Percentiles rank a stretch among this genome's conserved stretches.
Conservation (phyloP, 2,888 invertebrate species). For the Pristionchus arcanus region DNA sequence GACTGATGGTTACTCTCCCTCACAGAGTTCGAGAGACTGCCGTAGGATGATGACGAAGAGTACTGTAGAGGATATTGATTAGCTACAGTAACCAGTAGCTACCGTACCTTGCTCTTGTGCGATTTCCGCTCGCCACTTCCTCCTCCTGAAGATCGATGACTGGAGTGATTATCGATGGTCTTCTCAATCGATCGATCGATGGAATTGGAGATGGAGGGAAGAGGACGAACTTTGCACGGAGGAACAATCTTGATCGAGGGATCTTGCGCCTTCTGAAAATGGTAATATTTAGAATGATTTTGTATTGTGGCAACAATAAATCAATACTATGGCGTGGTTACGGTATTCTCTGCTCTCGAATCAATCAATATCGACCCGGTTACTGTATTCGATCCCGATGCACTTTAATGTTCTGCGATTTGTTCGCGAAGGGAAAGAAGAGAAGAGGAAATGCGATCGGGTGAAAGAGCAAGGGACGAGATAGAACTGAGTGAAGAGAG, state of each 20-base stretch:
- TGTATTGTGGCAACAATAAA: background rate
- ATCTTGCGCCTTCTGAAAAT: constrained; percentile 66
- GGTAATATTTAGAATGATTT: background rate
- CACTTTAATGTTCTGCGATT: constrained; percentile 36
- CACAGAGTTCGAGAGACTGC: background rate
- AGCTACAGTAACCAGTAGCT: background rate
- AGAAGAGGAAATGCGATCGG: background rate
- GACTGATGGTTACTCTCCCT: constrained; percentile 14
- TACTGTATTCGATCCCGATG: background rate
- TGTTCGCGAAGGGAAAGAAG: constrained; percentile 21
- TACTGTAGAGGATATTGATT: constrained; percentile 17
- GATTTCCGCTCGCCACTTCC: background rate
- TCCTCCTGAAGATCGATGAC: constrained; percentile 2
- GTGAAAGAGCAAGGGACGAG: constrained; percentile 22
- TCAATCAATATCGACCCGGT: background rate
- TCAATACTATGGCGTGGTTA: background rate
- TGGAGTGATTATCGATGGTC: constrained; percentile 34
- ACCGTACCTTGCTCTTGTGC: constrained; percentile 53
- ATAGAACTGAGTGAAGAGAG: background rate
- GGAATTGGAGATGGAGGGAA: constrained; percentile 9
- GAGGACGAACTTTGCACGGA: constrained; percentile 61
- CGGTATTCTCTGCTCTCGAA: background rate
- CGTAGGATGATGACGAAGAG: constrained; percentile 27
- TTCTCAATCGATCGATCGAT: constrained; percentile 49
- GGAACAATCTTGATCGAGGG: constrained; percentile 71